Evolutionary conservation across 2,113 vertebrate species (phyloP).

Genomic region (Orthochromis indermauri): DNA sequence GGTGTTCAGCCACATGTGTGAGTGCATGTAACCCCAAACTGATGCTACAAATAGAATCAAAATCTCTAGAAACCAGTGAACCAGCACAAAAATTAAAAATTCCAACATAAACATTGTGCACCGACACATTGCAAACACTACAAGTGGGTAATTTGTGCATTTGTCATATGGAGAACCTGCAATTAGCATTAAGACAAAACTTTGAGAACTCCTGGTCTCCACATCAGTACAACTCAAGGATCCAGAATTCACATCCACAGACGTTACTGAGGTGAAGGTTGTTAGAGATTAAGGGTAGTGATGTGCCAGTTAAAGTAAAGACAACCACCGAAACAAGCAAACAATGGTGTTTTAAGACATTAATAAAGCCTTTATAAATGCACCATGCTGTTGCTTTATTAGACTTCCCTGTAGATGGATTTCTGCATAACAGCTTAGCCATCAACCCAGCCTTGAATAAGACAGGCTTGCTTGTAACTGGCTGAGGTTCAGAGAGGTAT

Average conservation of each 20-base stretch:
- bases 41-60: background rate
- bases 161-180: background rate
- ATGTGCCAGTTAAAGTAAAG: background rate
- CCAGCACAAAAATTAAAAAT: background rate
- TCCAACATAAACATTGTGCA: background rate
- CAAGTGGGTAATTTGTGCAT: background rate
- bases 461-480: background rate
- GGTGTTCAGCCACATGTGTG: background rate
- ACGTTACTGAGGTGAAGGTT: background rate
- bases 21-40: background rate
- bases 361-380: background rate
- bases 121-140: background rate
- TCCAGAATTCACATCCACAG: background rate
- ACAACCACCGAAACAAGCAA: background rate
- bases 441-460: background rate
- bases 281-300: background rate
- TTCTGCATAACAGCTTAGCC: background rate
- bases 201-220: background rate
- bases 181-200: background rate
- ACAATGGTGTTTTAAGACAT: background rate
- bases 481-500: background rate
- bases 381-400: background rate
- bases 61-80: background rate
- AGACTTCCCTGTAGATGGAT: background rate
- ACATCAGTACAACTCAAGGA: background rate